Evolutionary conservation across 92 coral and sea anemone genomes (phyloP).

Genomic region (Diadumene lineata): DNA sequence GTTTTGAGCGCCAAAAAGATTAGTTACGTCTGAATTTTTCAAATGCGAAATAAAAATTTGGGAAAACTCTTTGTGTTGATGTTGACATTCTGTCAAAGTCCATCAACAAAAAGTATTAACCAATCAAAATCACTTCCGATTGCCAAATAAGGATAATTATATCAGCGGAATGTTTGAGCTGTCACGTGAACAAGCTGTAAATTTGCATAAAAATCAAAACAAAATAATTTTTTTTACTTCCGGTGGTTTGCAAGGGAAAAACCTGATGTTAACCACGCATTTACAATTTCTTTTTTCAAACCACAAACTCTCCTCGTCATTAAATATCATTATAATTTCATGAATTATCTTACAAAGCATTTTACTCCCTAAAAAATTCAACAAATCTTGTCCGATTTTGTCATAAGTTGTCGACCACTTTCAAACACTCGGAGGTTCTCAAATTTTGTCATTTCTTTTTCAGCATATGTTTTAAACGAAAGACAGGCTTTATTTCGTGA

Average conservation of each 20-base stretch:
- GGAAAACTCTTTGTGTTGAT: constrained; percentile 92
- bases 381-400: neutral
- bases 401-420: neutral
- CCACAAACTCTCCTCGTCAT: neutral
- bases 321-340: constrained; percentile 4
- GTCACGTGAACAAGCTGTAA: constrained; percentile 32
- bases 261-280: constrained; percentile 20
- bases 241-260: constrained; percentile 33
- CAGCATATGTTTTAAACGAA: neutral
- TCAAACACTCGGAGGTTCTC: neutral
- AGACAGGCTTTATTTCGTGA: neutral
- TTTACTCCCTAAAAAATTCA: neutral
- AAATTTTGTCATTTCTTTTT: too few species aligned
- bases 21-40: constrained; percentile 25
- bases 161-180: neutral
- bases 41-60: constrained; percentile 51
- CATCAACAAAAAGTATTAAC: constrained; percentile 67
- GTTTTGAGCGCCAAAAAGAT: constrained; percentile 43
- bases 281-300: neutral
- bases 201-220: constrained; percentile 39
- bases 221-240: neutral
- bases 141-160: constrained; percentile 68
- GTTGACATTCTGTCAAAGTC: constrained; percentile 95
- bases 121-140: constrained; percentile 67
- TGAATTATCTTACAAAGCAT: neutral